Evolutionary conservation across 2,888 invertebrate species (phyloP).

Genomic region (Coelinius sp.): DNA sequence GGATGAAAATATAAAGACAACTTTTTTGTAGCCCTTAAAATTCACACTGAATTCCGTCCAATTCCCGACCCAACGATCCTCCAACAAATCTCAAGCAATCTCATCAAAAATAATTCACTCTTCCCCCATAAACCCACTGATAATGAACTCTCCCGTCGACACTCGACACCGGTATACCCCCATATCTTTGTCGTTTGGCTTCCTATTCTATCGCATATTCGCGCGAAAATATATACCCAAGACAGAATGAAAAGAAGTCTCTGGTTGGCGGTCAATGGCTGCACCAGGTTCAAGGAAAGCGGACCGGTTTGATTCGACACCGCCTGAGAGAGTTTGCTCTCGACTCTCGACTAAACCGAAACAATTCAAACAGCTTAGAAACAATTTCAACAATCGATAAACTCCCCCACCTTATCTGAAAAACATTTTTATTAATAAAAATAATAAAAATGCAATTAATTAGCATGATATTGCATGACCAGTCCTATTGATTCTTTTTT

Average conservation of each 20-base stretch:
- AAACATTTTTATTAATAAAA: background rate
- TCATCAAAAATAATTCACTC: background rate
- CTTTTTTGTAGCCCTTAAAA: no score
- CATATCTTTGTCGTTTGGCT: background rate
- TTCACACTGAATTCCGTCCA: no score
- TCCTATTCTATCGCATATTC: constrained; percentile 19
- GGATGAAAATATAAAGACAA: no score
- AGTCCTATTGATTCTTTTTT: background rate
- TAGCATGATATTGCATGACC: background rate
- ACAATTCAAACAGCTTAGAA: background rate
- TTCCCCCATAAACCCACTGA: background rate
- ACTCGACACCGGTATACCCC: constrained; percentile 6
- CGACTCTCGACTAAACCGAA: constrained; percentile 23
- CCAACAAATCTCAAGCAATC: background rate
- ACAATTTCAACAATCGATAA: background rate
- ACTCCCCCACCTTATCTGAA: background rate
- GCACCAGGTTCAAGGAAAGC: constrained; percentile 70
- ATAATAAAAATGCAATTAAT: constrained; percentile 2
- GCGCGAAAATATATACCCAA: constrained; percentile 10
- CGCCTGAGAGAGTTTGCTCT: constrained; percentile 40
- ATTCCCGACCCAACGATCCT: background rate
- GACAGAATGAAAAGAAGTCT: constrained; percentile 24
- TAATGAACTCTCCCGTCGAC: constrained; percentile 11
- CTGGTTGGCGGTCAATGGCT: constrained; percentile 67
- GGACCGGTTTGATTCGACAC: constrained; percentile 66